Base-by-base conservation (phyloP, 2,113 vertebrate species). In the Solenodon paradoxus region DNA sequence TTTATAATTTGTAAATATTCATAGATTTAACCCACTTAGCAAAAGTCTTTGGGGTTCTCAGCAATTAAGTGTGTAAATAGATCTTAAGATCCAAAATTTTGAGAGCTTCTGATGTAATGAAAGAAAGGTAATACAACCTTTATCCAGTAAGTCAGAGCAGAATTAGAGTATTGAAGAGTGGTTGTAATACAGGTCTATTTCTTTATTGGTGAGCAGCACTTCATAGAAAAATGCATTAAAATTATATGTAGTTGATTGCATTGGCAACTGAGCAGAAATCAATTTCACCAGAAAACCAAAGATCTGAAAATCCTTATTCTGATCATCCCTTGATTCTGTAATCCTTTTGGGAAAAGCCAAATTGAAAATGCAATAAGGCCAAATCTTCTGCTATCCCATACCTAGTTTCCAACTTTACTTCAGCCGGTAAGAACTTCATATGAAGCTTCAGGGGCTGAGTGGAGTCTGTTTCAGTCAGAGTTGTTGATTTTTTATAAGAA, bases 401-500 rank as follows among this genome's bases (percentile, higher is more conserved):
- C 8, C 11, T 22, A 77, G 22, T 19, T 61, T 97, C 11, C 9
- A 35, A 55, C 17, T 87, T 35, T 28, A 93, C n/a, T 42, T 32
- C 17, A 38, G 32, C 28, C 24, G 42, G 35, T 0, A 2, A 53
- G 35, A 71, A 84, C 53, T 84, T 84, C 64, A 88, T 72, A 74
- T 20, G 24, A 84, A 71, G 26, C 26, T 19, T 74, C 71, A 16
- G 15, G 24, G 42, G 45, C 49, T 84, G 53, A 90, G 24, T 53
- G 10, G 12, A 32, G 6, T 68, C 30, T 79, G 47, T 89, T 63
- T 51, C 53, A 75, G 68, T 57, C 61, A 74, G 28, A 74, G 45
- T n/a, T 51, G 6, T 66, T 93, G 69, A 74, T 8, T 49, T 74
- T n/a, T 99, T 96, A 99, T 98, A n/a, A 98, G 98, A 97, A 99